A percentile compares a stretch with the other conserved stretches of the same genome.
Conservation (phyloP, 1,140 invertebrate genomes). For the Heliothis virescens region DNA sequence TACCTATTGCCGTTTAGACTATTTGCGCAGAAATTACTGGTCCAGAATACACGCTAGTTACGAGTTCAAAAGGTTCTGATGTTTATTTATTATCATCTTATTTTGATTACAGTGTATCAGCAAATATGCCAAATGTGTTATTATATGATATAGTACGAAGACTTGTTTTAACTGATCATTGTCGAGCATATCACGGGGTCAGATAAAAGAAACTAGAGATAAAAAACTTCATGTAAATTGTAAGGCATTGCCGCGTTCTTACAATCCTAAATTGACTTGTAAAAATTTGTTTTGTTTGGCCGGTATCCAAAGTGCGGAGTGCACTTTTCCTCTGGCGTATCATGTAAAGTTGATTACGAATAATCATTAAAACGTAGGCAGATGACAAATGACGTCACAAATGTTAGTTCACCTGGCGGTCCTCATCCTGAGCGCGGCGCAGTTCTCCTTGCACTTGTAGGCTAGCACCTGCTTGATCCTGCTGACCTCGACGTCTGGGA, state of each 20-base stretch:
- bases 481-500: slow-evolving; percentile 90
- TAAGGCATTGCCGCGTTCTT: too few species aligned
- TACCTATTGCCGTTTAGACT: slow-evolving; percentile 31
- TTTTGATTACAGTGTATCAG: not conserved
- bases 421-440: slow-evolving; percentile 90
- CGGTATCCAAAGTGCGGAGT: too few species aligned
- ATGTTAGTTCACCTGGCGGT: slow-evolving; percentile 87
- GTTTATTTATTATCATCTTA: slow-evolving; percentile 12
- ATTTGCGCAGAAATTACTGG: slow-evolving; percentile 10
- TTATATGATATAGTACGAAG: not conserved
- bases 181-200: not conserved
- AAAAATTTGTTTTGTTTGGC: not conserved
- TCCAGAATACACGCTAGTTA: not conserved
- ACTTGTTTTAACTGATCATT: not conserved
- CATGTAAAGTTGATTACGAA: too few species aligned
- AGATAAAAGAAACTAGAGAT: not conserved
- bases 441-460: slow-evolving; percentile 92
- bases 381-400: not conserved
- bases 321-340: too few species aligned
- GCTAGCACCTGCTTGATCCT: slow-evolving; percentile 91
- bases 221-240: too few species aligned
- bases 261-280: not conserved
- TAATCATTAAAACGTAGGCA: not conserved
- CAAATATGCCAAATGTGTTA: not conserved
- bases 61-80: slow-evolving; percentile 28